These are phyloP conservation scores for Dendrolimus kikuchii DNA, from an alignment of 1,140 invertebrate species.

Conservation along the genomic window DNA sequence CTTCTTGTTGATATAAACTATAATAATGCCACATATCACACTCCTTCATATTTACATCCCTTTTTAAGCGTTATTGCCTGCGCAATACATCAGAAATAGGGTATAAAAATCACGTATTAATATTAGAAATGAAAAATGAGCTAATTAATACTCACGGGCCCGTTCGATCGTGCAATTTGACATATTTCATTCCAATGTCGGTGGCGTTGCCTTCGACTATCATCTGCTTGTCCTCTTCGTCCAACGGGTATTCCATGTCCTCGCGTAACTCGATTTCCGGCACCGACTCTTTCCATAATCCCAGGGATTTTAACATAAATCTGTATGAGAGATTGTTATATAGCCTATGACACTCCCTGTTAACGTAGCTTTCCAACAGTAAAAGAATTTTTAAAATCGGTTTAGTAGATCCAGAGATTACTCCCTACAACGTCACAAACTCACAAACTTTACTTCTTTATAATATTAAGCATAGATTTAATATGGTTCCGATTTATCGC, in stretches of 20 bases:
- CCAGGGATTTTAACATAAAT: conserved; percentile 92
- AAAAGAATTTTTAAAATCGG: too few species aligned
- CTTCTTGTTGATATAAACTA: too few species aligned
- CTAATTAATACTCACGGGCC: conserved; percentile 44
- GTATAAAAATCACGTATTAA: neutral
- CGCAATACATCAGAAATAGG: too few species aligned
- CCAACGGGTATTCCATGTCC: conserved; percentile 54
- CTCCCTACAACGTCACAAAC: too few species aligned
- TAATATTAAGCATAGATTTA: too few species aligned
- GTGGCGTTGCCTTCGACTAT: conserved; percentile 44
- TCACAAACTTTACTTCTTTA: too few species aligned
- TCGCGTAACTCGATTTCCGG: conserved; percentile 51
- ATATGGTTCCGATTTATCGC: too few species aligned
- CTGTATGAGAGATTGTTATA: conserved; percentile 56
- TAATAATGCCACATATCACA: too few species aligned
- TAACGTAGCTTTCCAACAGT: too few species aligned
- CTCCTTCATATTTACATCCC: too few species aligned
- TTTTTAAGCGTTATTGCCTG: too few species aligned
- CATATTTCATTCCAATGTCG: conserved; percentile 57
- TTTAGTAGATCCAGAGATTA: too few species aligned
- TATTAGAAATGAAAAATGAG: neutral
- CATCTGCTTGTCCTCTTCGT: conserved; percentile 41
- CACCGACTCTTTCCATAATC: conserved; percentile 89
- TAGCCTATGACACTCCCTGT: neutral
- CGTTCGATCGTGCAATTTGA: conserved; percentile 42